phyloP scores from a whole-genome alignment of 2,888 invertebrate genomes.

The Apamea crenata region DNA sequence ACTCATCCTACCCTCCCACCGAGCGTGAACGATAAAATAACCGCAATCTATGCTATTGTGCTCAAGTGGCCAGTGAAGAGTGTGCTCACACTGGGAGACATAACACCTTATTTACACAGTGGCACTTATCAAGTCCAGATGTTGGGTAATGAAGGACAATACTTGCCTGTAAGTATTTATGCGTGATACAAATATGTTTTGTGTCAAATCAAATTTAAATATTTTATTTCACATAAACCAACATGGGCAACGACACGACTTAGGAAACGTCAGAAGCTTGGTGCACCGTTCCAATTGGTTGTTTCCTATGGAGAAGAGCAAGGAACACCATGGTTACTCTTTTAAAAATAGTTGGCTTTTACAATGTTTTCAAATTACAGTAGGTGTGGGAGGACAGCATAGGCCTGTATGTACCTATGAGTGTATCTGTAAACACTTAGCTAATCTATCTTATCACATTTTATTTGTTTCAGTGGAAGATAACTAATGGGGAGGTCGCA shows the following conservation, averaged over 20 bases:
- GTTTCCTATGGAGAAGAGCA: no score
- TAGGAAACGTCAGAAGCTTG: no score
- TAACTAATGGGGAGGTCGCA: slow-evolving; percentile 73
- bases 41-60: slow-evolving; percentile 91
- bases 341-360: no score
- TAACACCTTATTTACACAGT: slow-evolving; percentile 73
- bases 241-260: no score
- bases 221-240: no score
- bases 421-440: slow-evolving; percentile 3
- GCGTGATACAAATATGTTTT: background rate
- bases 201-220: background rate
- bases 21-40: slow-evolving; percentile 66
- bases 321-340: no score
- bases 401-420: no score
- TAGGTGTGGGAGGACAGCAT: no score
- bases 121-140: slow-evolving; percentile 74
- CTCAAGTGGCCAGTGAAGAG: slow-evolving; percentile 93
- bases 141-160: slow-evolving; percentile 75
- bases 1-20: slow-evolving; percentile 72
- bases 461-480: slow-evolving; percentile 85
- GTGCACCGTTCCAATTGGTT: no score
- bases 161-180: slow-evolving; percentile 75
- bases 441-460: slow-evolving; percentile 24
- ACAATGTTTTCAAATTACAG: no score
- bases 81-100: slow-evolving; percentile 79